Percentiles rank a stretch among this genome's conserved stretches.
phyloP scores from a whole-genome alignment of 1,140 invertebrate species.

The Leptinotarsa texana region DNA sequence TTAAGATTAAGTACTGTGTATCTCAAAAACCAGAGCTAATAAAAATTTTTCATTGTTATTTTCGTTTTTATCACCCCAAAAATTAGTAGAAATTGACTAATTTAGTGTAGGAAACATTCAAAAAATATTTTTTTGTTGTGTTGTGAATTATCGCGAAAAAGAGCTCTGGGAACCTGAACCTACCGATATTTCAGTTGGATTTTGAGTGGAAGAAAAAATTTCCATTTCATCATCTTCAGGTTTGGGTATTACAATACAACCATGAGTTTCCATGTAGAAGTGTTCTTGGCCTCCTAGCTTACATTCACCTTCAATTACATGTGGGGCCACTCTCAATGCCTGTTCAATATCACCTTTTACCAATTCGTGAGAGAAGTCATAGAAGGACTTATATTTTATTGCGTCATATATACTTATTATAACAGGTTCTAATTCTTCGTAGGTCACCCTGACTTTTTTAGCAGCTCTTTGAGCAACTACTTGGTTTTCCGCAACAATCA shows the following conservation, averaged over 20 bases:
- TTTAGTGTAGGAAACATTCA: too few relatives aligned
- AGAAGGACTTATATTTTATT: slow-evolving; percentile 73
- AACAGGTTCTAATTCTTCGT: slow-evolving; percentile 74
- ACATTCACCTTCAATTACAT: slow-evolving; percentile 73
- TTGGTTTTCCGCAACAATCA: slow-evolving; percentile 74
- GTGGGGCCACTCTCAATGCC: slow-evolving; percentile 67
- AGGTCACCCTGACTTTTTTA: slow-evolving; percentile 72
- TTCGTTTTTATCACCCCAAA: too few relatives aligned
- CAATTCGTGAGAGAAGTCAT: slow-evolving; percentile 45
- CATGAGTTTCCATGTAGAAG: slow-evolving; percentile 93
- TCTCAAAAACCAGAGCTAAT: too few relatives aligned
- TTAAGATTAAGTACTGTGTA: too few relatives aligned
- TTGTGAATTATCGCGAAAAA: not conserved
- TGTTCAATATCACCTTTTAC: slow-evolving; percentile 69
- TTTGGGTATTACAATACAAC: slow-evolving; percentile 73
- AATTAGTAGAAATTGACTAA: too few relatives aligned
- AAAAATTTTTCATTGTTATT: too few relatives aligned
- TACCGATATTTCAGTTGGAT: slow-evolving; percentile 72
- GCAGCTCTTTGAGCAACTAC: slow-evolving; percentile 74
- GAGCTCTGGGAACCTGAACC: slow-evolving; percentile 7
- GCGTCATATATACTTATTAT: slow-evolving; percentile 88
- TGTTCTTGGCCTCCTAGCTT: slow-evolving; percentile 92
- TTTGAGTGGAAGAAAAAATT: slow-evolving; percentile 81
- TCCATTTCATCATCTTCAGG: slow-evolving; percentile 85
- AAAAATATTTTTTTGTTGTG: too few relatives aligned